A percentile compares a stretch with the other conserved stretches of the same genome.
phyloP scores from a whole-genome alignment of 2,113 vertebrate species.

The Pyxicephalus adspersus region DNA sequence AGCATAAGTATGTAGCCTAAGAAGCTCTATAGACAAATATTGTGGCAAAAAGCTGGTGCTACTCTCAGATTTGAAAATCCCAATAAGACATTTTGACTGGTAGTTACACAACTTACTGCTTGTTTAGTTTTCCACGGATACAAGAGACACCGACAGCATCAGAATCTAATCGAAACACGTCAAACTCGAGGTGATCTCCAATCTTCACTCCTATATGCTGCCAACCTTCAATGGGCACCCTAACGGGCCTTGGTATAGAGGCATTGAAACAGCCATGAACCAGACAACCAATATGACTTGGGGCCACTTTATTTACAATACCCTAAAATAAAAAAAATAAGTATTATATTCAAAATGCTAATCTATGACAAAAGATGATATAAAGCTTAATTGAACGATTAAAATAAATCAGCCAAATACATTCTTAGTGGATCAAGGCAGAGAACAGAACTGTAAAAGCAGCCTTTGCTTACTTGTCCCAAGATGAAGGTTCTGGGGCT shows the following conservation, averaged over 20 bases:
- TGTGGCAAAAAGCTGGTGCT: too few species aligned
- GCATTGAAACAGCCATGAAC: conserved; percentile 97
- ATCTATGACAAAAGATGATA: too few species aligned
- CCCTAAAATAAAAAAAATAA: conserved; percentile 73
- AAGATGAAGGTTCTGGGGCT: too few species aligned
- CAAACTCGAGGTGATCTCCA: conserved; percentile 85
- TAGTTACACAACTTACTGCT: conserved; percentile 69
- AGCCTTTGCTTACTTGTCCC: too few species aligned
- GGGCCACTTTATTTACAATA: conserved; percentile 88
- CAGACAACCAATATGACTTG: conserved; percentile 89
- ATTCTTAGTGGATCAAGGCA: too few species aligned
- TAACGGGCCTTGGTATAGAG: conserved; percentile 85
- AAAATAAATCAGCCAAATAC: too few species aligned
- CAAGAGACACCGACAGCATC: conserved; percentile 89
- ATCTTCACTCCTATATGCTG: conserved; percentile 76
- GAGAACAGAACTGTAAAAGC: too few species aligned
- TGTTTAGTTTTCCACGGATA: conserved; percentile 83
- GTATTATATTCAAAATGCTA: background rate
- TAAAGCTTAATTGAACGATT: too few species aligned
- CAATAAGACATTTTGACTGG: too few species aligned
- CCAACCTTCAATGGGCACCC: conserved; percentile 80
- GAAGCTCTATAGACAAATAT: too few species aligned
- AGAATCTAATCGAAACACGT: conserved; percentile 85
- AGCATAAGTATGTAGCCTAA: too few species aligned
- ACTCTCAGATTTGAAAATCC: too few species aligned